Base-by-base conservation (phyloP, 2,797 vertebrate genomes). In the Sebastes taczanowskii region DNA sequence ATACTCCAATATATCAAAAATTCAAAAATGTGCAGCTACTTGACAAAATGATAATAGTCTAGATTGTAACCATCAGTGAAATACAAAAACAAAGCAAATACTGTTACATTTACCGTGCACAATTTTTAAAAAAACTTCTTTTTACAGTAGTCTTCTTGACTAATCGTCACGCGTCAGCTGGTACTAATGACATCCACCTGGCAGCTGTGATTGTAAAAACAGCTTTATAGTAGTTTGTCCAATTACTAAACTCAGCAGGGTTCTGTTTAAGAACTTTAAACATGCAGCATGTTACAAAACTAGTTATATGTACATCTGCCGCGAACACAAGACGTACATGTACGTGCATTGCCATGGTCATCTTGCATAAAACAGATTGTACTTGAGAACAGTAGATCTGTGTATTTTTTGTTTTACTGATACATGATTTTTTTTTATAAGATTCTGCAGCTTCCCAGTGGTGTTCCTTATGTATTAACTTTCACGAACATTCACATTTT, bases 161-260 rank as follows among this genome's bases (percentile, higher is more conserved):
- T 60, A 82, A 81, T 72, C 67, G 53, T n/a, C 20, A 52, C 75
- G 30, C 25, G 22, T 85, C 73, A 85, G 42, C 80, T 83, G 61
- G 75, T 78, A 56, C 22, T 68, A 71, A 76, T 81, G 69, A 70
- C 32, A 77, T 25, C 58, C 63, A 23, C 27, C 0, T 22, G 7
- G 66, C 77, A 83, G 82, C 70, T 84, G 78, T 77, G 73, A 53
- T 58, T 11, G 3, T 77, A 52, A 70, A n/a, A 80, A 59, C 16
- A n/a, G 58, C 25, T 83, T 71, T 25, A 66, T 30, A 52, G 23
- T 35, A 58, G 35, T 77, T 86, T 38, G 20, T 64, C 75, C 71
- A 66, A 53, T 84, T 70, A 71, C 70, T 52, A 34, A 75, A 49
- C 65, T 56, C 61, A 27, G 64, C 77, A 49, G 65, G 29, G 29